Conservation (phyloP, 1,140 invertebrate genomes). For the Cotesia typhae region DNA sequence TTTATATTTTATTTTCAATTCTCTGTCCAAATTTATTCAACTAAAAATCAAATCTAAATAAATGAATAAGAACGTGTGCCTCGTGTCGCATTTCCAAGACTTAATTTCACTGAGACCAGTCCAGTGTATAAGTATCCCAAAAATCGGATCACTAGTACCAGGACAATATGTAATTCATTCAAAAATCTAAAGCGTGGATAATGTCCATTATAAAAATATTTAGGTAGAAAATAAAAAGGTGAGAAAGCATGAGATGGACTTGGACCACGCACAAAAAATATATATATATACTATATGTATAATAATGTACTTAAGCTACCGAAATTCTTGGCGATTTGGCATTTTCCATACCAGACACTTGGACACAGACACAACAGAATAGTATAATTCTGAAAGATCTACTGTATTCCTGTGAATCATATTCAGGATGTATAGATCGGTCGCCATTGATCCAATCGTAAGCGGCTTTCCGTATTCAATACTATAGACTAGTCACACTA, state of each 20-base stretch:
- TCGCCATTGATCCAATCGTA: slow-evolving; percentile 10
- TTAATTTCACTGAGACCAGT: slow-evolving; percentile 41
- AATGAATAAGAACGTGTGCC: slow-evolving; percentile 46
- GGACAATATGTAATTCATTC: neutral
- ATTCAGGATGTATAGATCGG: slow-evolving; percentile 26
- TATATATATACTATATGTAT: neutral
- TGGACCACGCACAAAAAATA: neutral
- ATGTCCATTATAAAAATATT: slow-evolving; percentile 5
- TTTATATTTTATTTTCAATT: neutral
- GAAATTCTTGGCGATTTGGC: slow-evolving; percentile 48
- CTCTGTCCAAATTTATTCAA: neutral
- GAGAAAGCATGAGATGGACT: slow-evolving; percentile 22
- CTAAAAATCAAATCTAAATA: neutral
- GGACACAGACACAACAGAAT: neutral
- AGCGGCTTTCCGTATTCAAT: neutral
- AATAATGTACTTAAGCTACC: slow-evolving; percentile 1
- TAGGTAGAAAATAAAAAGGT: neutral
- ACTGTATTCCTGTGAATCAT: no score
- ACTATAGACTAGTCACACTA: slow-evolving; percentile 2
- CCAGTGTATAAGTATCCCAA: slow-evolving; percentile 28
- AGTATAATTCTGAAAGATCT: no score
- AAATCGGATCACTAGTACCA: slow-evolving; percentile 35
- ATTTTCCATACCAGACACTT: slow-evolving; percentile 44
- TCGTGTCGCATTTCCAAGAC: slow-evolving; percentile 45
- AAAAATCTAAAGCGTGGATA: neutral